Conservation (phyloP, 2,797 vertebrate genomes). For the Strix occidentalis region DNA sequence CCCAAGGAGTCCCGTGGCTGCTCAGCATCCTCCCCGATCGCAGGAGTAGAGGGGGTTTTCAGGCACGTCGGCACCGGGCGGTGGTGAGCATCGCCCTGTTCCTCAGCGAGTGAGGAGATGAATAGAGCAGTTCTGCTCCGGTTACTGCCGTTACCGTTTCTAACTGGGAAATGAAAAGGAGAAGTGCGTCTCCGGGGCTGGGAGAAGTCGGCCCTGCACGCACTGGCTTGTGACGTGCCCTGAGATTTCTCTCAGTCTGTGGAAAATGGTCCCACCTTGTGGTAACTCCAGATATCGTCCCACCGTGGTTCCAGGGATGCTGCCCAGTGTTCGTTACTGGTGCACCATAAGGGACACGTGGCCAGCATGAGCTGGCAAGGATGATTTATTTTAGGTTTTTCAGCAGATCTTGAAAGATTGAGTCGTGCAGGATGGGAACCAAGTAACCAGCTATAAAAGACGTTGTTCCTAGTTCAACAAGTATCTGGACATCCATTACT, state of each 20-base stretch:
- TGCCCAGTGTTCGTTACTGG: background rate
- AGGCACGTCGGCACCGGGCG: rapidly evolving
- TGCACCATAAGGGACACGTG: rapidly evolving
- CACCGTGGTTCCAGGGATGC: rapidly evolving
- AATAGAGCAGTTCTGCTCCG: background rate
- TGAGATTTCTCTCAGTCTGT: background rate
- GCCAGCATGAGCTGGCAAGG: background rate
- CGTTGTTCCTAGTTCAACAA: background rate
- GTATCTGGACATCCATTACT: background rate
- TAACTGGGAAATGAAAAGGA: background rate
- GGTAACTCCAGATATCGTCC: background rate
- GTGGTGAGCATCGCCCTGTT: background rate
- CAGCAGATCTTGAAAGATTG: background rate
- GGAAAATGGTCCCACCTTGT: constrained; percentile 50
- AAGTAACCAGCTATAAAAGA: background rate
- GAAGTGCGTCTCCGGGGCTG: background rate
- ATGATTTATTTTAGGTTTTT: background rate
- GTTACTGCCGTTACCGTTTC: background rate
- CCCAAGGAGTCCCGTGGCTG: background rate
- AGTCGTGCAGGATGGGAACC: background rate
- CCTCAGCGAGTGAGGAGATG: background rate
- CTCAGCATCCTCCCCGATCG: background rate
- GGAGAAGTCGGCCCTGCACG: rapidly evolving
- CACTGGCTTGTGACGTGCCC: background rate
- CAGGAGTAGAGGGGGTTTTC: background rate